Base-by-base conservation (phyloP, 1,140 invertebrate species). In the Triops cancriformis region DNA sequence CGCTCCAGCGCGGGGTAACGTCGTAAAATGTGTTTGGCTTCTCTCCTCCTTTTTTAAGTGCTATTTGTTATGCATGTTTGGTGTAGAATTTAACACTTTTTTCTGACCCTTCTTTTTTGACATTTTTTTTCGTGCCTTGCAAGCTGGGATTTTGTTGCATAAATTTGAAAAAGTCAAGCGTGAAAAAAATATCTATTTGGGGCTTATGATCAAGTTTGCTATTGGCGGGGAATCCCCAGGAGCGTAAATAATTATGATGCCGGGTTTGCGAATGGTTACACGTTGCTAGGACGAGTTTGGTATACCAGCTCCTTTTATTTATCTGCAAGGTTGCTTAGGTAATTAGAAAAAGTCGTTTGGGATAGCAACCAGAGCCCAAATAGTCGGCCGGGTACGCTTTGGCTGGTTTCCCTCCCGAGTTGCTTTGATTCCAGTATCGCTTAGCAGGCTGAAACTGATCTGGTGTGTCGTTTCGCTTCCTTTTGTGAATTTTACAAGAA, bases 301-400 rank as follows among this genome's bases (percentile, higher is more conserved):
- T 6, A 23, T 37, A 37, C 31, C 31, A 14, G 51, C 10, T 6
- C 6, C 23, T 14, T 64, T 64, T 64, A 64, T 64, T 45, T 64
- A 64, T 64, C 14, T 64, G 51, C 31, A 64, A n/a, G 51, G 51
- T 64, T 64, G 51, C 51, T 64, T 64, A 64, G 51, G 51, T 64
- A 64, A 64, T 64, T 64, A 64, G 14, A 64, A 64, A 64, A 14
- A n/a, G 5, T 6, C 18, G 11, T 45, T 12, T 64, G 18, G 6
- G 14, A 14, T 9, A 23, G 51, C 51, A 64, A 64, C 51, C 51
- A 37, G 14, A 64, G 51, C 51, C 10, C 51, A 64, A 64, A 64
- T 23, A 18, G 18, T 18, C 51, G 18, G 51, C 51, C 18, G 18
- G 14, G 51, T 64, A 18, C 23, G 6, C 23, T 1, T 6, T 18